These are phyloP conservation scores for Semnopithecus entellus DNA, from an alignment of 2,113 vertebrate genomes.

Conservation along the genomic window DNA sequence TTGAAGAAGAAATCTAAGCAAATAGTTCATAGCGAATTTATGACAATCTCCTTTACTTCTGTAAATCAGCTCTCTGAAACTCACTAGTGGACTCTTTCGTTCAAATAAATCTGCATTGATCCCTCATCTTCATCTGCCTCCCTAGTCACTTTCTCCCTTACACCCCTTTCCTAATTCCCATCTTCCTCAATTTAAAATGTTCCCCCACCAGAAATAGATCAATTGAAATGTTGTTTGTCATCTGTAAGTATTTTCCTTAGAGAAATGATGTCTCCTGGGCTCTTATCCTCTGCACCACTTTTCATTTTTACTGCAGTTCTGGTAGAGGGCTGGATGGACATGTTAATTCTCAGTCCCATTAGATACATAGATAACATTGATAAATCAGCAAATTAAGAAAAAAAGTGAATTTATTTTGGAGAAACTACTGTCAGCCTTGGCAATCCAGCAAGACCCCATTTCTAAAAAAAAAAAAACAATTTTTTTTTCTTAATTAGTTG, in stretches of 20 bases:
- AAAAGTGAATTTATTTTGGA: neutral
- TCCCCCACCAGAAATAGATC: neutral
- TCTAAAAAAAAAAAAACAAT: too few relatives aligned
- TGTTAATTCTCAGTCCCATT: neutral
- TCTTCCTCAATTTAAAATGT: neutral
- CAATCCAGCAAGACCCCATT: too few relatives aligned
- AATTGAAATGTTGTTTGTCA: neutral
- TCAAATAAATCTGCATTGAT: neutral
- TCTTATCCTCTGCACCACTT: neutral
- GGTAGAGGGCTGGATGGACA: neutral
- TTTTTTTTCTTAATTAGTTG: too few relatives aligned
- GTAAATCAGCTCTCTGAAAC: neutral
- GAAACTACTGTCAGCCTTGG: neutral
- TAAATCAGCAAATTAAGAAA: neutral
- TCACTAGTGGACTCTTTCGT: neutral
- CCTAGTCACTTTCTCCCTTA: neutral
- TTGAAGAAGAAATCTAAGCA: neutral
- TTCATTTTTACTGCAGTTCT: neutral
- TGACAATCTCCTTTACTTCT: neutral
- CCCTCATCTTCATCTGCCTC: neutral
- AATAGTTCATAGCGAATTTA: neutral
- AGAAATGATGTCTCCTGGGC: neutral
- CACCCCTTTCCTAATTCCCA: neutral
- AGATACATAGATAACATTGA: neutral
- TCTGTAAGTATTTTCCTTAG: neutral